These are phyloP conservation scores for Myrmecophaga tridactyla DNA, from an alignment of 2,113 vertebrate genomes.

Conservation along the genomic window DNA sequence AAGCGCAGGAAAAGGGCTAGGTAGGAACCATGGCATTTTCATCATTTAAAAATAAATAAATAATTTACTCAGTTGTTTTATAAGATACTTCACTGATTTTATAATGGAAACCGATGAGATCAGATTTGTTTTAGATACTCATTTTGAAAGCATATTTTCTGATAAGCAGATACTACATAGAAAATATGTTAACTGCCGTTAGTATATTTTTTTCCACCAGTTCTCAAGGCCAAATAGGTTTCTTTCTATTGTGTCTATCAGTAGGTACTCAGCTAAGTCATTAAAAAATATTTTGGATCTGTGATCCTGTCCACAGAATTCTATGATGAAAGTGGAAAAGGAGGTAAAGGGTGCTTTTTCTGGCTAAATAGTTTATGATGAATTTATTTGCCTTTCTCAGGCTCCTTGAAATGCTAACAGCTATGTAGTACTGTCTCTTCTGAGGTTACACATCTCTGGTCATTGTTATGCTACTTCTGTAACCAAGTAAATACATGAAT, in stretches of 20 bases:
- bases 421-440: background rate
- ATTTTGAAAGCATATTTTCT: slow-evolving; percentile 19
- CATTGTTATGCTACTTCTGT: slow-evolving; percentile 26
- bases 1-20: background rate
- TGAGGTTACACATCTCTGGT: slow-evolving; percentile 1
- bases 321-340: background rate
- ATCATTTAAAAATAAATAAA: background rate
- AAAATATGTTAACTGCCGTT: background rate
- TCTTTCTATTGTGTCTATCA: background rate
- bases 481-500: slow-evolving; percentile 56
- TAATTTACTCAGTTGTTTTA: background rate
- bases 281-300: background rate
- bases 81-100: background rate
- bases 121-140: background rate
- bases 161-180: background rate
- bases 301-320: background rate
- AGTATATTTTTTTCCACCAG: background rate
- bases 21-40: background rate
- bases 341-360: background rate
- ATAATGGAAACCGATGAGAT: background rate
- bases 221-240: background rate
- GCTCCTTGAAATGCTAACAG: slow-evolving; percentile 2
- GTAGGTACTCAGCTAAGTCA: background rate
- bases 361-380: background rate
- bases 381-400: slow-evolving; percentile 35